Conservation (phyloP, 2,797 vertebrate species). For the Cyclopterus lumpus region DNA sequence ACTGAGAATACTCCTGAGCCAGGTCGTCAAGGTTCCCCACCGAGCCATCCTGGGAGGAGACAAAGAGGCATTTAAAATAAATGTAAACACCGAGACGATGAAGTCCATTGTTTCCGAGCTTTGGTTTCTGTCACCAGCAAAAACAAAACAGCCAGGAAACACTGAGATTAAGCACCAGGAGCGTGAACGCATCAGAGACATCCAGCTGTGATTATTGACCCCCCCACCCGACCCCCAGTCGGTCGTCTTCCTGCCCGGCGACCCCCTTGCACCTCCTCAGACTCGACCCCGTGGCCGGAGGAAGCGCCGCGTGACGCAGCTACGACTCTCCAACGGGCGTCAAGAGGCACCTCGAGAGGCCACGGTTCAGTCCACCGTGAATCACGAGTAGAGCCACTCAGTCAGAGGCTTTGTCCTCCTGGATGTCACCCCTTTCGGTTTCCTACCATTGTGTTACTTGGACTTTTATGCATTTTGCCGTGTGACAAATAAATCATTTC, state of each 20-base stretch:
- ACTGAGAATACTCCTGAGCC: conserved; percentile 93
- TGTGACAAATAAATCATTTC: conserved; percentile 37
- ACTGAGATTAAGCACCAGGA: conserved; percentile 53
- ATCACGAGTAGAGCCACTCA: conserved; percentile 44
- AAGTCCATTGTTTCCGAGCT: conserved; percentile 58
- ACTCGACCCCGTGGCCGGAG: conserved; percentile 43
- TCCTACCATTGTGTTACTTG: conserved; percentile 74
- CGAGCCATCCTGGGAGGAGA: conserved; percentile 90
- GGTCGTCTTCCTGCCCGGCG: conserved; percentile 58
- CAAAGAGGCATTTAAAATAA: conserved; percentile 26
- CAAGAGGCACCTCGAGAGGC: conserved; percentile 54
- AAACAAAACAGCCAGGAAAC: conserved; percentile 51
- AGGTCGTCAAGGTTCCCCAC: conserved; percentile 93
- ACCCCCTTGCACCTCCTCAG: conserved; percentile 55
- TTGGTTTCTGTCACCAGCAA: conserved; percentile 44
- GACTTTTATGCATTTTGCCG: conserved; percentile 11
- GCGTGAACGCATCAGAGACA: conserved; percentile 39
- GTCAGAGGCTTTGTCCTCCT: conserved; percentile 38
- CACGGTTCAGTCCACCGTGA: conserved; percentile 57
- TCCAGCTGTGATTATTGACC: conserved; percentile 52
- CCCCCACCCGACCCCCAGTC: conserved; percentile 25
- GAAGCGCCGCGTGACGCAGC: conserved; percentile 70
- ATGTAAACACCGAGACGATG: conserved; percentile 42
- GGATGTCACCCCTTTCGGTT: conserved; percentile 28
- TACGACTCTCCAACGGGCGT: conserved; percentile 33